Evolutionary conservation across 2,113 vertebrate genomes (phyloP).

Genomic region (Agapornis roseicollis): DNA sequence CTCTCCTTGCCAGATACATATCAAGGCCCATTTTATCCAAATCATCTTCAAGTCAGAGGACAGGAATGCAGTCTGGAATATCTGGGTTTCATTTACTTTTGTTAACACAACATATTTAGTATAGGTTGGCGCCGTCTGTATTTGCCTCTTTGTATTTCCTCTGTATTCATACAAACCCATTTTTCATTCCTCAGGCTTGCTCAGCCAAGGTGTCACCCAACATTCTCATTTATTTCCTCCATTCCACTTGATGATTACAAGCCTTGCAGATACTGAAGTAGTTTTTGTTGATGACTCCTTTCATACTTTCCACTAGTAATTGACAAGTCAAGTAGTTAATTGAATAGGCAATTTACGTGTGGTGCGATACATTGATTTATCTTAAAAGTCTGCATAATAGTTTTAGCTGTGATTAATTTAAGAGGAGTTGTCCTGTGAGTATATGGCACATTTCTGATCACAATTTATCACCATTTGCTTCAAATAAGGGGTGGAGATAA

Average conservation of each 20-base stretch:
- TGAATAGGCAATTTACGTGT: neutral
- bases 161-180: neutral
- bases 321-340: neutral
- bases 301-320: neutral
- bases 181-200: neutral
- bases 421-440: neutral
- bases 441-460: neutral
- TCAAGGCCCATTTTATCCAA: neutral
- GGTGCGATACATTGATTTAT: neutral
- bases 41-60: neutral
- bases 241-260: neutral
- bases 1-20: neutral
- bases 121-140: neutral
- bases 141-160: constrained; percentile 5
- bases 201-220: neutral
- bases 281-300: neutral
- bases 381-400: neutral
- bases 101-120: neutral
- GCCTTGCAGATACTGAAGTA: neutral
- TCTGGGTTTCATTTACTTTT: neutral
- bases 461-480: neutral
- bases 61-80: neutral
- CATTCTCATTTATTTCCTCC: constrained; percentile 2
- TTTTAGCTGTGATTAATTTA: neutral
- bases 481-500: neutral